These are phyloP conservation scores for Bombus confusus DNA, from an alignment of 1,140 invertebrate species.

Conservation along the genomic window DNA sequence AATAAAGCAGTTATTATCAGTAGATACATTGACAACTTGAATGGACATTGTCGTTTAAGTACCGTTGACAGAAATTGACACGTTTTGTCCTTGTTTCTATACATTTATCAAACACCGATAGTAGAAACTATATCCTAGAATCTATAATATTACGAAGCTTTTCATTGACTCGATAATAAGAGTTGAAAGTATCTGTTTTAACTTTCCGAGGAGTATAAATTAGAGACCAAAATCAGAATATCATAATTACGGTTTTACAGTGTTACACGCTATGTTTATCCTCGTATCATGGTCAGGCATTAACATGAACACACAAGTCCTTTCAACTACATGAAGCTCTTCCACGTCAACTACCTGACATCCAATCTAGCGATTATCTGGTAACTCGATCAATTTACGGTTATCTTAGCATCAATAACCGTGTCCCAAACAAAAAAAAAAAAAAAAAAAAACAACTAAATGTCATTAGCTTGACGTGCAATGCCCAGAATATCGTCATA, in stretches of 20 bases:
- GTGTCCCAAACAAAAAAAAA: background rate
- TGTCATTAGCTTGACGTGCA: background rate
- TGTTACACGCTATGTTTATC: no score
- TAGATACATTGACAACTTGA: background rate
- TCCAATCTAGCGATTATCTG: background rate
- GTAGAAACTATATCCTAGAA: background rate
- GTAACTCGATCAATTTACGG: background rate
- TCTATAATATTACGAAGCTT: background rate
- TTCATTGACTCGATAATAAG: background rate
- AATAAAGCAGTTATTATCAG: background rate
- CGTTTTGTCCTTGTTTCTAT: background rate
- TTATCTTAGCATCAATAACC: background rate
- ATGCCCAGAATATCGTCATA: background rate
- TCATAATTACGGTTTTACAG: background rate
- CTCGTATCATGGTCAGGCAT: background rate
- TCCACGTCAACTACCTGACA: background rate
- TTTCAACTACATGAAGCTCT: background rate
- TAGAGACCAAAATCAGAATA: background rate
- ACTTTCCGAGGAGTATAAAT: background rate
- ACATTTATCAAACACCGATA: background rate
- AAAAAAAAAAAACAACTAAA: background rate
- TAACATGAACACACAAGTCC: background rate
- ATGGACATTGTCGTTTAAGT: background rate
- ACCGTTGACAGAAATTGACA: background rate
- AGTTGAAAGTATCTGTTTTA: background rate